Conservation (phyloP, 2,113 vertebrate genomes). For the Platichthys flesus region DNA sequence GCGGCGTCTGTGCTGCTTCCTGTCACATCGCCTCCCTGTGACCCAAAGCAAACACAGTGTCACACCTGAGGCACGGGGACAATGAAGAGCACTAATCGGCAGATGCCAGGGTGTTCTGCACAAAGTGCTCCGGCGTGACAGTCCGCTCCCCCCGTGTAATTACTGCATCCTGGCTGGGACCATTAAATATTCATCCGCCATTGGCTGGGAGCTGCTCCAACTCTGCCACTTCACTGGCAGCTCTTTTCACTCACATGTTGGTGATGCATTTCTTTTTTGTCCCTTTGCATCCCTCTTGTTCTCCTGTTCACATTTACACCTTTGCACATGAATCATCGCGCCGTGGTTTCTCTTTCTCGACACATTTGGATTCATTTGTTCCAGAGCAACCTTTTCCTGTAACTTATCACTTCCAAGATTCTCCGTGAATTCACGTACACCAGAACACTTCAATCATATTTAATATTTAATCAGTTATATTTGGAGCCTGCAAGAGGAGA, state of each 20-base stretch:
- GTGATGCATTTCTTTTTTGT: constrained; percentile 16
- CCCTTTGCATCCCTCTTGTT: constrained; percentile 13
- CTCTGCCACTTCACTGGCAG: constrained; percentile 51
- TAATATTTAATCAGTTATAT: not conserved
- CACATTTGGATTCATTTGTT: not conserved
- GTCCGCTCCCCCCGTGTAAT: constrained; percentile 73
- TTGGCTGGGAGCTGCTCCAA: constrained; percentile 62
- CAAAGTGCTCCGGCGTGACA: constrained; percentile 67
- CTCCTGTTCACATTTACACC: constrained; percentile 28
- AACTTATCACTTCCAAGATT: no score
- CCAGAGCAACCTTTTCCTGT: not conserved
- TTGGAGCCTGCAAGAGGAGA: constrained; percentile 8
- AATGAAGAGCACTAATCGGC: constrained; percentile 60
- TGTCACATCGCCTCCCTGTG: constrained; percentile 29
- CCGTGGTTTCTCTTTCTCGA: constrained; percentile 8
- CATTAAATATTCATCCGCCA: constrained; percentile 78
- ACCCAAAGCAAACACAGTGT: constrained; percentile 51
- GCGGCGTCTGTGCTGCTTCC: constrained; percentile 36
- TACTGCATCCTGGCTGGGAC: constrained; percentile 74
- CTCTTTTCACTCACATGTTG: constrained; percentile 49
- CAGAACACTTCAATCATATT: constrained; percentile 14
- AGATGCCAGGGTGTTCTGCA: constrained; percentile 61
- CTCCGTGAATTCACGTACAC: not conserved
- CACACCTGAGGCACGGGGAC: constrained; percentile 66
- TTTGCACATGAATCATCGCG: constrained; percentile 20